A percentile compares a stretch with the other conserved stretches of the same genome.
Conservation (phyloP, 2,797 vertebrate species). For the Psittacula echo region DNA sequence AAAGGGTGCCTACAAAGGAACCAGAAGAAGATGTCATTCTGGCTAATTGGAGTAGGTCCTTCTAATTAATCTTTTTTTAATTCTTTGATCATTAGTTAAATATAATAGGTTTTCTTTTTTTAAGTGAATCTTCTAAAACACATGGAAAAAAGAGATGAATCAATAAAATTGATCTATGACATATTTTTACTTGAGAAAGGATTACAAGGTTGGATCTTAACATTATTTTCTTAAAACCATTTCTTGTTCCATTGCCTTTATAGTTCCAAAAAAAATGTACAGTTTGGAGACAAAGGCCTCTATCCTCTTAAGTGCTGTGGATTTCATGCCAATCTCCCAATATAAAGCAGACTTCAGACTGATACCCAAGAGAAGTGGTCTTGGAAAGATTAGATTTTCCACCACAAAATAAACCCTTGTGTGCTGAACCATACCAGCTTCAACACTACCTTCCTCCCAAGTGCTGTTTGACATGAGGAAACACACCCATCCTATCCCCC, state of each 20-base stretch:
- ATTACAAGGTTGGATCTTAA: conserved; percentile 23
- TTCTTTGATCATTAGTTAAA: not conserved
- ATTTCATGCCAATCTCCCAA: conserved; percentile 64
- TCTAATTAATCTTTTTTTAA: not conserved
- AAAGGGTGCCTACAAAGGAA: not conserved
- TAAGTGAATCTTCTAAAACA: not conserved
- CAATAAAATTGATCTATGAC: conserved; percentile 14
- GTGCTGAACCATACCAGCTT: not conserved
- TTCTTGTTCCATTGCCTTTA: conserved; percentile 38
- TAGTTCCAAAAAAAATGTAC: conserved; percentile 3
- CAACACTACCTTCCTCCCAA: not conserved
- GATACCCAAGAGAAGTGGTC: conserved; percentile 18
- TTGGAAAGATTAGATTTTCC: conserved; percentile 45
- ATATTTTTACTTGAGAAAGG: conserved; percentile 36
- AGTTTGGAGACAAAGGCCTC: conserved; percentile 64
- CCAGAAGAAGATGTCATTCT: not conserved
- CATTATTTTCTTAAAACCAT: conserved; percentile 21
- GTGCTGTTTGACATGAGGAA: not conserved
- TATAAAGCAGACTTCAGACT: conserved; percentile 57
- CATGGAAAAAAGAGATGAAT: not conserved
- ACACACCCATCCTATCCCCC: not conserved
- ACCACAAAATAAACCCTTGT: conserved; percentile 27
- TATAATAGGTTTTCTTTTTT: not conserved
- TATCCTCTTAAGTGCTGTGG: conserved; percentile 46
- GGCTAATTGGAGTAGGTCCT: not conserved